Conservation (phyloP, 2,888 invertebrate species). For the Leptinotarsa tumamoca region DNA sequence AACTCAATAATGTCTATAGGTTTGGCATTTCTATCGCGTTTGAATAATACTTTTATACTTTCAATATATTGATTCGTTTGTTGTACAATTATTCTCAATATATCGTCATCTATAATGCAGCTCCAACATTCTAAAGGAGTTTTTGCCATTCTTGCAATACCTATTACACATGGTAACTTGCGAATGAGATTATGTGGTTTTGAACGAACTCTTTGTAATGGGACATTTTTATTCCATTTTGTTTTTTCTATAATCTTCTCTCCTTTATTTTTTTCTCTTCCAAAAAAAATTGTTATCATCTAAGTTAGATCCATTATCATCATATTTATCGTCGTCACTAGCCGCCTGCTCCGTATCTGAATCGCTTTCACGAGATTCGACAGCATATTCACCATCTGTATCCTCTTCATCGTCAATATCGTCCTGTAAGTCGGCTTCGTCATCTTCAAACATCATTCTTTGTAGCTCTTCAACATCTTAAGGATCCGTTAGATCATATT, state of each 20-base stretch:
- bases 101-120: conserved; percentile 9
- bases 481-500: too few species aligned
- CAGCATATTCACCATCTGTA: too few species aligned
- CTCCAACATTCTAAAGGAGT: background rate
- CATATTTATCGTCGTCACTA: too few species aligned
- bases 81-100: conserved; percentile 19
- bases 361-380: too few species aligned
- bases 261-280: conserved; percentile 23
- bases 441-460: too few species aligned
- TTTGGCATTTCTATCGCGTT: conserved; percentile 26
- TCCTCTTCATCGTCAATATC: too few species aligned
- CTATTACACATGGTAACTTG: background rate
- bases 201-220: conserved; percentile 7
- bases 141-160: background rate
- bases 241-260: conserved; percentile 20
- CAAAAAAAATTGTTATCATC: background rate
- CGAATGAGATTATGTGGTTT: background rate
- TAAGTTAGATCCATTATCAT: too few species aligned
- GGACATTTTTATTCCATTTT: conserved; percentile 14
- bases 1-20: background rate
- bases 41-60: conserved; percentile 9
- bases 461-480: too few species aligned
- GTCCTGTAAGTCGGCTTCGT: too few species aligned
- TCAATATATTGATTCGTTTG: conserved; percentile 22
- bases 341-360: too few species aligned